Evolutionary conservation across 2,888 invertebrate species (phyloP), one percentile per base, ranked within the genome.

Genomic region (Drosophila melanosoma): DNA sequence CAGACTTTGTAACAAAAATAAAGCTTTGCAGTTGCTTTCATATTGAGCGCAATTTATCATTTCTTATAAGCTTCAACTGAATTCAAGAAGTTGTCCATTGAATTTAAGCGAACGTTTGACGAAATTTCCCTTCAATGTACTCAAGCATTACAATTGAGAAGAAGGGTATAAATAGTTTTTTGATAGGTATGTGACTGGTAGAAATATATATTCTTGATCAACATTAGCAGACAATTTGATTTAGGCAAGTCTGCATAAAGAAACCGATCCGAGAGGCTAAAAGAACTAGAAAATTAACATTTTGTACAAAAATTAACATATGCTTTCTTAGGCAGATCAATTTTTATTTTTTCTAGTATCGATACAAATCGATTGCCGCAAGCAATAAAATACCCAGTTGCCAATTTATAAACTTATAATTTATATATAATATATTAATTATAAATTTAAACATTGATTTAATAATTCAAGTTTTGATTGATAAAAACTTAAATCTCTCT

Each of bases 11-110:
- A 32, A 48, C 5, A 8, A 17, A 38, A 23, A 23, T 53, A 32
- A 38, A 54, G 17, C 32, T 20, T 17, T 6, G 1, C 10, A 32
- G 23, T 4, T 23, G 7, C 7, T 20, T 26, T 15, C 17, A 26
- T 20, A 8, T 29, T 40, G 33, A 48, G 38, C 29, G n/a, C 54
- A 35, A 29, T 49, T 54, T 36, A 36, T 17, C 20, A 56, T 17
- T 15, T 38, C 17, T 49, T 3, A 4, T 15, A 38, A 32, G 15
- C 12, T 32, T 45, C 23, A 45, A 23, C 8, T 45, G 15, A 29
- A 53, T 40, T 65, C 26, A 33, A 61, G 10, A 23, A n/a, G n/a
- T 12, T 29, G 29, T 36, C 12, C 45, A 52, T 36, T 32, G 5
- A 32, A 36, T 54, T 66, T 26, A 48, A 51, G 40, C 17, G 29